These are phyloP conservation scores for Dipodomys merriami DNA, from an alignment of 2,113 vertebrate species.

Conservation along the genomic window DNA sequence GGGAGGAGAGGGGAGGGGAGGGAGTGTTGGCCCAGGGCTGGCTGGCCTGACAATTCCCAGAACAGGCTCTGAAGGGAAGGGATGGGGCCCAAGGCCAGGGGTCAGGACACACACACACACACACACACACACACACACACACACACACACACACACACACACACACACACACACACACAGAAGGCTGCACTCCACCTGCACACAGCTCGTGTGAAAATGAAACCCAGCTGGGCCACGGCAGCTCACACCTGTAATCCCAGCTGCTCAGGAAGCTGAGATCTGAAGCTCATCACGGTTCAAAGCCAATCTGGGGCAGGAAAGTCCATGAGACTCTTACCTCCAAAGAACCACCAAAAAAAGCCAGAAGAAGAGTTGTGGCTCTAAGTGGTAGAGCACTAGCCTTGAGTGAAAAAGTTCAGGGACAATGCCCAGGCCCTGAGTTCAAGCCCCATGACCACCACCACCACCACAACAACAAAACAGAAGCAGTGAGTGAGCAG, in stretches of 20 bases:
- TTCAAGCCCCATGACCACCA: not conserved
- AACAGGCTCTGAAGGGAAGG: not conserved
- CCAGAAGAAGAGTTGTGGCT: too few species aligned
- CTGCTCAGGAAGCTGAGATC: too few species aligned
- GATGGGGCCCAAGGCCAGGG: not conserved
- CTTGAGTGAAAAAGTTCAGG: too few species aligned
- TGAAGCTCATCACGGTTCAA: too few species aligned
- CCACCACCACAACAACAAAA: not conserved
- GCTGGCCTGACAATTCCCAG: not conserved
- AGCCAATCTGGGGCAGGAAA: too few species aligned
- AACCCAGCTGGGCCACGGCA: too few species aligned
- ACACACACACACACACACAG: fast-evolving
- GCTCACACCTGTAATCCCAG: too few species aligned
- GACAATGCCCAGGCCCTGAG: not conserved
- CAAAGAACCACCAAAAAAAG: too few species aligned
- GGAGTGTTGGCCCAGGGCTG: too few species aligned
- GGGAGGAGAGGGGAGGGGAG: too few species aligned
- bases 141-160: fast-evolving
- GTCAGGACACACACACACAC: fast-evolving
- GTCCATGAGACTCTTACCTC: too few species aligned
- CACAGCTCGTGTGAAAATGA: not conserved
- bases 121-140: fast-evolving
- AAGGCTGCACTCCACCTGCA: fast-evolving
- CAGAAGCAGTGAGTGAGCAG: not conserved
- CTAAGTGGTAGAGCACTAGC: too few species aligned